These are phyloP conservation scores for Phoxinus phoxinus DNA, from an alignment of 2,113 vertebrate species.

Conservation along the genomic window DNA sequence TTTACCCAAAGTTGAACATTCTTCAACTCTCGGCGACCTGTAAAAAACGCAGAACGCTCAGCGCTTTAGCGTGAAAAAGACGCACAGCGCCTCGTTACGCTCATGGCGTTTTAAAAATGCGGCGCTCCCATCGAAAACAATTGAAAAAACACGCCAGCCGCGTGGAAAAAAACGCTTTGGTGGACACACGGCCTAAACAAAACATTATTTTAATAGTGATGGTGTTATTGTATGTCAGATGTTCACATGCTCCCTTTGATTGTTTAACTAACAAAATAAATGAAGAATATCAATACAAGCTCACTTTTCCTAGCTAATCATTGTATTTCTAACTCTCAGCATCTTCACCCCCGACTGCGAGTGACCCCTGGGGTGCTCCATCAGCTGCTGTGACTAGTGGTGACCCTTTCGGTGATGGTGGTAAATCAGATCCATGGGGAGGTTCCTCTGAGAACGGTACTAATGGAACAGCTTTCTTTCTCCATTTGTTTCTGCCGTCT, in stretches of 20 bases:
- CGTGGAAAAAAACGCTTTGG: no score
- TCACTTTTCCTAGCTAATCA: neutral
- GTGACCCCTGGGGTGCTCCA: conserved; percentile 75
- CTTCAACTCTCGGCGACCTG: no score
- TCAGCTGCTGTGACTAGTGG: conserved; percentile 55
- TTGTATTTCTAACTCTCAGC: conserved; percentile 38
- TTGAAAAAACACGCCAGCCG: no score
- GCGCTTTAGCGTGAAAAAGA: no score
- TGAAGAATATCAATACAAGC: neutral
- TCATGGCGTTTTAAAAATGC: no score
- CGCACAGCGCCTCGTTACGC: no score
- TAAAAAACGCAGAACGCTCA: no score
- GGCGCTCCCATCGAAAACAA: no score
- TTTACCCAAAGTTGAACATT: no score
- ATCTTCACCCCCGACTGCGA: conserved; percentile 61
- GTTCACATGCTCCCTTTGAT: no score
- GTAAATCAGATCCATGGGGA: conserved; percentile 72
- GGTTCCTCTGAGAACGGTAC: conserved; percentile 55
- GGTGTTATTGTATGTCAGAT: neutral
- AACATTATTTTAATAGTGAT: neutral
- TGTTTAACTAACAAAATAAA: neutral
- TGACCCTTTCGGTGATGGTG: conserved; percentile 74
- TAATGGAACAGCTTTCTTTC: conserved; percentile 56
- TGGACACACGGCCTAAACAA: no score
- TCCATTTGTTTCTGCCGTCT: neutral